phyloP scores from a whole-genome alignment of 2,888 invertebrate genomes.

The Tigriopus californicus region DNA sequence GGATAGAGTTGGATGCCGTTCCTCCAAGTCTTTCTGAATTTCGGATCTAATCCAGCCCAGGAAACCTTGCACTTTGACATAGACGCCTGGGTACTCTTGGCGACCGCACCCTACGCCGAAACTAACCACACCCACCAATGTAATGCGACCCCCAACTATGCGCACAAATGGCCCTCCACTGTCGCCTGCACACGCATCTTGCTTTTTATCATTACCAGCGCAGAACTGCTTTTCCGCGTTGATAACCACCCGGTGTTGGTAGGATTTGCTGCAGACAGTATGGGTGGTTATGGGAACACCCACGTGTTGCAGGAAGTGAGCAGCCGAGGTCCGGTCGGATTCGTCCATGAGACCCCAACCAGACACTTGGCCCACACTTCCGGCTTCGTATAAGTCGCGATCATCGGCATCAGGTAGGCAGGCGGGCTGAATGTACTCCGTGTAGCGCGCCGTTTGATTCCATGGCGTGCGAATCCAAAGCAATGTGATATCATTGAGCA shows the following conservation, averaged over 20 bases:
- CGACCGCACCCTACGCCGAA: too few species aligned
- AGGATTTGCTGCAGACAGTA: not conserved
- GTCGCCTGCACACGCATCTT: too few species aligned
- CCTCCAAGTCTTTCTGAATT: too few species aligned
- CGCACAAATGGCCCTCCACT: too few species aligned
- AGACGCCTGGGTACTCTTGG: too few species aligned
- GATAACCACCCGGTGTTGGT: not conserved
- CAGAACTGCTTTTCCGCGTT: not conserved
- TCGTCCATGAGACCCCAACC: not conserved
- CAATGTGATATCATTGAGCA: not conserved
- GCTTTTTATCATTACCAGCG: not conserved
- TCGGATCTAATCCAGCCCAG: too few species aligned
- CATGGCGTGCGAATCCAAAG: not conserved
- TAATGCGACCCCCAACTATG: too few species aligned
- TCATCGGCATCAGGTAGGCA: not conserved
- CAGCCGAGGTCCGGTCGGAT: not conserved
- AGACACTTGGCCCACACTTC: not conserved
- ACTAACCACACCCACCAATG: too few species aligned
- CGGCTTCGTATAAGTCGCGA: not conserved
- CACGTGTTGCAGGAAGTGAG: not conserved
- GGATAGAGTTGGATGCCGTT: not conserved
- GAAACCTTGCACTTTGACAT: too few species aligned
- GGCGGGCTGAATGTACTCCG: not conserved
- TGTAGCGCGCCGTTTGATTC: not conserved
- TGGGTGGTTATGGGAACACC: not conserved